phyloP scores from a whole-genome alignment of 2,113 vertebrate genomes.

The Felis catus region F.catus_Fca126_mat1.0 CM031413.1:165412501-165413000 shows the following conservation, averaged over 20 bases:
- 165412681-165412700: rapidly evolving
- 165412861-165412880: background rate
- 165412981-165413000: background rate
- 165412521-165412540: rapidly evolving
- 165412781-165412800: no score
- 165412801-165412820: background rate
- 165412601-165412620: rapidly evolving
- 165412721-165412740: background rate
- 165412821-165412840: background rate
- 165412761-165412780: background rate
- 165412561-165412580: rapidly evolving
- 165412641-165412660: no score
- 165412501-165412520: rapidly evolving
- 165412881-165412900: rapidly evolving
- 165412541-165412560: background rate
- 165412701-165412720: rapidly evolving
- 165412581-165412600: background rate
- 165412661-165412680: rapidly evolving
- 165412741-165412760: rapidly evolving
- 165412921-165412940: background rate
- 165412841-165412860: background rate
- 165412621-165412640: no score
- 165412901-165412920: background rate
- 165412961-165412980: background rate
- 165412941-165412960: rapidly evolving